Base-by-base conservation (phyloP, 2,888 invertebrate genomes). In the Entomobrya proxima region DNA sequence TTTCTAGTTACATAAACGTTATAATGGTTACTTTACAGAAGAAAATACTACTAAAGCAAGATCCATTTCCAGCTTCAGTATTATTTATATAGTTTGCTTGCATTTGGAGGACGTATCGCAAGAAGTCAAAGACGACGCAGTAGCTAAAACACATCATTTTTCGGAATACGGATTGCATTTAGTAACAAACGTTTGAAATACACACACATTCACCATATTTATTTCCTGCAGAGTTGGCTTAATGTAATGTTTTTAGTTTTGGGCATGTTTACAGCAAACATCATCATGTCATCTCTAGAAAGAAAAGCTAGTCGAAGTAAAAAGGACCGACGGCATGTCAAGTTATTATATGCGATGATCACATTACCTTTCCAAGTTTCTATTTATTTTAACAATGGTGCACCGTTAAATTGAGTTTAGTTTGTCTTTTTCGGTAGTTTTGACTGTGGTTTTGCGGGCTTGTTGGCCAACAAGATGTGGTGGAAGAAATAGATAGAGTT, bases 311-410 rank as follows among this genome's bases (percentile, higher is more conserved):
- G 44, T 44, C 32, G 27, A 82, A 47, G 75, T 72, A 72, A 72
- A 82, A 75, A 75, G 83, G 52, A 87, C 85, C 88, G 83, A 87
- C 83, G 86, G 88, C 88, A 86, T 87, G 87, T 88, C 88, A 88
- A 85, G 88, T 64, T 64, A 61, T 18, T 21, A 27, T 24, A 61
- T n/a, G n/a, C n/a, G 58, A 77, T 44, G 79, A 88, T 89, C 89
- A 88, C 89, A 89, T 90, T 88, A 88, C 89, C 40, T 58, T 21
- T 6, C 86, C 69, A 84, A 88, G 88, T 90, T 89, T 90, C 89
- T 90, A 90, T 90, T 90, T 90, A 89, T 89, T 90, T 90, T 89
- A 90, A 89, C 90, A 89, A 89, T 89, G 88, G 83, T 86, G 87
- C 13, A 7, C 47, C 3, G 75, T 86, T 86, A 87, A 78, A 47